phyloP scores from a whole-genome alignment of 2,113 vertebrate species.

The Chloroceryle aenea region DNA sequence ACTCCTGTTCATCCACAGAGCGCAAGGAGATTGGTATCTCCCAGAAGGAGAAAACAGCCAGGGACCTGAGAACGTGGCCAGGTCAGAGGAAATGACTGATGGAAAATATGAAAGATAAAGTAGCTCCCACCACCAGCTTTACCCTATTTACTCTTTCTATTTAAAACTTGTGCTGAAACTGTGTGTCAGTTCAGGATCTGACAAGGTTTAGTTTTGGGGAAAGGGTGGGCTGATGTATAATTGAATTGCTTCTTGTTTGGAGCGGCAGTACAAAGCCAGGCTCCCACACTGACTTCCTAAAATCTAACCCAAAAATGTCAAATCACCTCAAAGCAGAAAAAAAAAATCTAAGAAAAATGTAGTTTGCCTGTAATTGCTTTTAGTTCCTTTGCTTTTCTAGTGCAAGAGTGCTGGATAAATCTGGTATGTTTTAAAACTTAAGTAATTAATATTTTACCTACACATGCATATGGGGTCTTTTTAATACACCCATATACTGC shows the following conservation, averaged over 20 bases:
- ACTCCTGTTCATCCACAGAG: not conserved
- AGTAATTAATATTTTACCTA: conserved; percentile 8
- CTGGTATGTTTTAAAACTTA: not conserved
- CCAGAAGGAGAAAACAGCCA: not conserved
- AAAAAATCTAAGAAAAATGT: not conserved
- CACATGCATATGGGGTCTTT: not conserved
- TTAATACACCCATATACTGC: not conserved
- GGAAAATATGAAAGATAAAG: conserved; percentile 49
- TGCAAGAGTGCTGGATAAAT: not conserved
- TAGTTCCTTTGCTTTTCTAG: conserved; percentile 2
- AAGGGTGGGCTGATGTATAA: conserved; percentile 1
- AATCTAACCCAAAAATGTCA: conserved; percentile 66
- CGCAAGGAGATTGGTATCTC: not conserved
- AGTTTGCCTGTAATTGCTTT: conserved; percentile 28
- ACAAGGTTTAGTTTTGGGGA: conserved; percentile 6
- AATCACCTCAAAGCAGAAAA: conserved; percentile 10
- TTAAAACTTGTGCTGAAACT: conserved; percentile 41
- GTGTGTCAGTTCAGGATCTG: not conserved
- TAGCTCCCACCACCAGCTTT: conserved; percentile 37
- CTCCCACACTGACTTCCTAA: not conserved
- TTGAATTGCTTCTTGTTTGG: not conserved
- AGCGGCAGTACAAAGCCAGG: conserved; percentile 23
- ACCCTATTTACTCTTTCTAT: conserved; percentile 60
- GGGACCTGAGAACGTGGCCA: not conserved
- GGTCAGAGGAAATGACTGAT: not conserved